These are phyloP conservation scores for Graphium colonna DNA, from an alignment of 2,888 invertebrate genomes.

Conservation along the genomic window DNA sequence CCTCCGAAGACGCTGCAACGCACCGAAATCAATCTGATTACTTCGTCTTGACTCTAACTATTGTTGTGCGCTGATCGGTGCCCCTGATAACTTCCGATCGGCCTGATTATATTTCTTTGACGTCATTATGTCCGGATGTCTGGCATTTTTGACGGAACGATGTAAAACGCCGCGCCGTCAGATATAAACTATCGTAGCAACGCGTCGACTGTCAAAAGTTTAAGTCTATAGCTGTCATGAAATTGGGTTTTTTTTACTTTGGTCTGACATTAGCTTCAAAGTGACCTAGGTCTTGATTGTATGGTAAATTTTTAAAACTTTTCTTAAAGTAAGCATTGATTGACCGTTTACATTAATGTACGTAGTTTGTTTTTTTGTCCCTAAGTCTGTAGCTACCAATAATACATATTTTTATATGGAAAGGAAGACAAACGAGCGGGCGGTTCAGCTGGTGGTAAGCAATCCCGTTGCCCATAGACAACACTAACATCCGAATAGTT, in stretches of 20 bases:
- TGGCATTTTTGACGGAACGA: slow-evolving; percentile 37
- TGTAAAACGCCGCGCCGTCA: slow-evolving; percentile 29
- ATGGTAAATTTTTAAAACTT: no score
- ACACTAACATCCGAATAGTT: no score
- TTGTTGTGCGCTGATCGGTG: slow-evolving; percentile 33
- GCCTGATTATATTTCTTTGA: slow-evolving; percentile 34
- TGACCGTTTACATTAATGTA: no score
- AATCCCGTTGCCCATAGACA: no score
- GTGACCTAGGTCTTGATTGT: no score
- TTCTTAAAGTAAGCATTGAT: no score
- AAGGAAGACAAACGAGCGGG: no score
- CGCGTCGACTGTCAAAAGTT: not conserved
- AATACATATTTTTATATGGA: no score
- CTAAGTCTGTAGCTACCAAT: no score
- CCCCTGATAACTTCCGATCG: slow-evolving; percentile 31
- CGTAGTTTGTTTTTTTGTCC: no score
- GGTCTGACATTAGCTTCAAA: no score
- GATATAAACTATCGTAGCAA: not conserved
- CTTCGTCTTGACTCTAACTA: slow-evolving; percentile 30
- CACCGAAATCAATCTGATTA: slow-evolving; percentile 28
- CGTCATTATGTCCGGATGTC: slow-evolving; percentile 40
- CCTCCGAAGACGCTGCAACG: slow-evolving; percentile 8
- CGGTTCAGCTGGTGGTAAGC: no score
- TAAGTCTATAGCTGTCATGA: not conserved
- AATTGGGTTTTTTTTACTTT: not conserved